Conservation (phyloP, 2,797 vertebrate species). For the Sebastes minor region DNA sequence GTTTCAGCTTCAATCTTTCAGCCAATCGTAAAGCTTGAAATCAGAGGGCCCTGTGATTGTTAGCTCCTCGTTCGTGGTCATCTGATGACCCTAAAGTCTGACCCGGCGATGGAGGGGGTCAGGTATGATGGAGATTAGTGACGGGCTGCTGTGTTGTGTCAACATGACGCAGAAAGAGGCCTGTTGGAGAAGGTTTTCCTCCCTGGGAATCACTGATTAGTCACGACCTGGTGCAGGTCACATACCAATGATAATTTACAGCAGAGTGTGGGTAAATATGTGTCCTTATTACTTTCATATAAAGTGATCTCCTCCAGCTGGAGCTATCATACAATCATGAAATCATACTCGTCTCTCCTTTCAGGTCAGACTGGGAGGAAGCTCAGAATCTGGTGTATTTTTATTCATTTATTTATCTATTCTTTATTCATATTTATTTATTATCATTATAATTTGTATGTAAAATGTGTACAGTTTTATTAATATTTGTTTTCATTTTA, state of each 20-base stretch:
- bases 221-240: constrained; percentile 15
- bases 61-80: constrained; percentile 58
- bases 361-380: constrained; percentile 5
- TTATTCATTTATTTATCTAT: no score
- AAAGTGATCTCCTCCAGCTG: not conserved
- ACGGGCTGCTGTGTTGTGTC: constrained; percentile 67
- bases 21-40: constrained; percentile 20
- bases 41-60: constrained; percentile 23
- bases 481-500: no score
- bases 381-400: no score
- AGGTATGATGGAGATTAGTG: constrained; percentile 71
- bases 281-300: not conserved
- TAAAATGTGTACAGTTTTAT: accelerated
- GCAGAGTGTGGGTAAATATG: not conserved
- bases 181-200: constrained; percentile 36
- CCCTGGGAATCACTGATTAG: constrained; percentile 10
- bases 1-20: not conserved
- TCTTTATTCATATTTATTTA: accelerated
- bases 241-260: not conserved
- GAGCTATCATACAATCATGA: constrained; percentile 1
- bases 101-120: constrained; percentile 48
- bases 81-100: constrained; percentile 55
- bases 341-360: constrained; percentile 5
- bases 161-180: constrained; percentile 53
- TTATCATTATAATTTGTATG: no score